phyloP scores from a whole-genome alignment of 2,888 invertebrate species.

The Ecliptopera silaceata region DNA sequence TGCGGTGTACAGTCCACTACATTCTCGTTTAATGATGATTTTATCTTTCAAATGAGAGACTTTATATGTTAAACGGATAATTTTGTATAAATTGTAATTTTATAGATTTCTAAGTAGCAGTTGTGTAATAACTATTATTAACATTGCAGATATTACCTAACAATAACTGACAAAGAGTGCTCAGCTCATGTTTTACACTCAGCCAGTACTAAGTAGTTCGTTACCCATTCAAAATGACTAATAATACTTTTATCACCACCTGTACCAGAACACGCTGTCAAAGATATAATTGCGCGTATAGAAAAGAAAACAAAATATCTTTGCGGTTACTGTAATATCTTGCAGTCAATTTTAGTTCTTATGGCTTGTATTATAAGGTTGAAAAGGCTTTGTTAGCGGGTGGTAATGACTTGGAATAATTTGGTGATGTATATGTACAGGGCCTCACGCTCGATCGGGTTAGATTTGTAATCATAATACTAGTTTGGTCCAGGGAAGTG shows the following conservation, averaged over 20 bases:
- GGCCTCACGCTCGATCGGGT: constrained; percentile 73
- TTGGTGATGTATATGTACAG: constrained; percentile 61
- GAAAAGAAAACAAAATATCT: constrained; percentile 61
- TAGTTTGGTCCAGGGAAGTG: constrained; percentile 67
- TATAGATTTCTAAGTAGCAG: not conserved
- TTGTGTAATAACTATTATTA: not conserved
- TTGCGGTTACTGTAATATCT: constrained; percentile 44
- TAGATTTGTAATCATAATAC: constrained; percentile 70
- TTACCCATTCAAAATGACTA: constrained; percentile 20
- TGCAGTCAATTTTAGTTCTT: constrained; percentile 46
- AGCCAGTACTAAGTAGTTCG: constrained; percentile 2
- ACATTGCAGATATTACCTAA: not conserved
- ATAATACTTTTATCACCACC: constrained; percentile 55
- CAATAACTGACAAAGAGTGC: constrained; percentile 1
- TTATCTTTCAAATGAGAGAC: constrained; percentile 42
- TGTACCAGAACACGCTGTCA: constrained; percentile 74
- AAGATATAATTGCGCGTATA: constrained; percentile 78
- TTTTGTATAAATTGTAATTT: not conserved
- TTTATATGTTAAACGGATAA: not conserved
- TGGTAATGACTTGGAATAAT: constrained; percentile 44
- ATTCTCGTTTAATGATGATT: constrained; percentile 47
- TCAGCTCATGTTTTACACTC: not conserved
- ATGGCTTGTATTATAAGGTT: constrained; percentile 30
- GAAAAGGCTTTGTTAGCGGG: constrained; percentile 33
- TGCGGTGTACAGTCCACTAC: constrained; percentile 40